Evolutionary conservation across 2,797 vertebrate genomes (phyloP).

Genomic region (Ataeniobius toweri): DNA sequence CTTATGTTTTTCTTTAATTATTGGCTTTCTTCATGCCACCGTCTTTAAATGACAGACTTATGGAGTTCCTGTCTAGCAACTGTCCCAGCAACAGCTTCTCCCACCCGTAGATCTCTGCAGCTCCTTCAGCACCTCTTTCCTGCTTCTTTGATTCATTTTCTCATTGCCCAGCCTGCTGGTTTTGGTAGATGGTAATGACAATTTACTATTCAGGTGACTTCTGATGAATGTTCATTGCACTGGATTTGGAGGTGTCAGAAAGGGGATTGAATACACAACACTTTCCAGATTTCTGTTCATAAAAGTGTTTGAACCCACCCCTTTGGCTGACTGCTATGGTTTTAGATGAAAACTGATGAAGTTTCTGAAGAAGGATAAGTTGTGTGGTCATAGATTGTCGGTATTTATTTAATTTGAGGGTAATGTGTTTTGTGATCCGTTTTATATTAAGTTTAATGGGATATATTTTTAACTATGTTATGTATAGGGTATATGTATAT

Average conservation of each 20-base stretch:
- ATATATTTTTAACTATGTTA: not conserved
- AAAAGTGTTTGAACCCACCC: not conserved
- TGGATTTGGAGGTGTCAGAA: not conserved
- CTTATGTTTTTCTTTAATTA: not conserved
- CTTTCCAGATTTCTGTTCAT: not conserved
- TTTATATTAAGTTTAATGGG: not conserved
- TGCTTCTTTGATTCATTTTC: not conserved
- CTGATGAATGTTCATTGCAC: too few species aligned
- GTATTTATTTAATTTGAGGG: not conserved
- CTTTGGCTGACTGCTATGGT: not conserved
- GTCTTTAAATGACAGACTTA: not conserved
- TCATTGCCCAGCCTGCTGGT: not conserved
- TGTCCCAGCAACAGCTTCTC: too few species aligned
- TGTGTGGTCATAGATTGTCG: not conserved
- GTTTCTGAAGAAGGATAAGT: not conserved
- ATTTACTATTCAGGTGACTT: too few species aligned
- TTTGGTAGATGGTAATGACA: not conserved
- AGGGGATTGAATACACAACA: not conserved
- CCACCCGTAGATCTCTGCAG: not conserved
- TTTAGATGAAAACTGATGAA: not conserved
- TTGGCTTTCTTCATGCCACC: not conserved
- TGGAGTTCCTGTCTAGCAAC: not conserved
- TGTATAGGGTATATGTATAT: too few species aligned
- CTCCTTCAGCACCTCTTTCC: not conserved
- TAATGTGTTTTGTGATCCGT: not conserved